phyloP scores from a whole-genome alignment of 37 sponge, comb jelly and placozoan genomes.

The Theonella swinhoei region DNA sequence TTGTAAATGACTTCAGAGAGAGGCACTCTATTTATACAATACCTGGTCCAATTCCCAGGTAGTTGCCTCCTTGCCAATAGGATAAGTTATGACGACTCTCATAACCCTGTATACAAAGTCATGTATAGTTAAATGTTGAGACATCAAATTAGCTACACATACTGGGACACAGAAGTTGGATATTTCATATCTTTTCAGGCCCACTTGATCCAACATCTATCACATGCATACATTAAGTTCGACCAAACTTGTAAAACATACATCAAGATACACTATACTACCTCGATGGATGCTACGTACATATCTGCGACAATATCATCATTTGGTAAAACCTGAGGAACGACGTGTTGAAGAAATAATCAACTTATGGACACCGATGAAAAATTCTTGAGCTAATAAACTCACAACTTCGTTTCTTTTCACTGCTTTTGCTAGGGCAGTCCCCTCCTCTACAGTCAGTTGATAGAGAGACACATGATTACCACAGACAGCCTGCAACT shows the following conservation, averaged over 20 bases:
- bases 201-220: slow-evolving; percentile 32
- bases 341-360: not conserved
- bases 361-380: not conserved
- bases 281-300: slow-evolving; percentile 39
- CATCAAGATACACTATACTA: not conserved
- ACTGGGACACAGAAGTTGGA: slow-evolving; percentile 75
- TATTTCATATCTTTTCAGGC: slow-evolving; percentile 61
- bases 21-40: not conserved
- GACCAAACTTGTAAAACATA: not conserved
- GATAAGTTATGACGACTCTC: slow-evolving; percentile 69
- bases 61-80: slow-evolving; percentile 75
- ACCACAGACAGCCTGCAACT: slow-evolving; percentile 50
- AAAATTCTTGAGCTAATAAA: too few relatives aligned
- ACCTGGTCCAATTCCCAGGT: slow-evolving; percentile 85
- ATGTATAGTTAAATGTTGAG: not conserved
- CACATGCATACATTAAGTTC: too few relatives aligned
- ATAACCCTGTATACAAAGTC: slow-evolving; percentile 37
- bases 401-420: slow-evolving; percentile 42
- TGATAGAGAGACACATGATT: slow-evolving; percentile 83
- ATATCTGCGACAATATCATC: slow-evolving; percentile 28
- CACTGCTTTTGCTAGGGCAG: slow-evolving; percentile 57
- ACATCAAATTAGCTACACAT: not conserved
- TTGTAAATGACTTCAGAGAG: not conserved
- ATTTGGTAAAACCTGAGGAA: slow-evolving; percentile 23
- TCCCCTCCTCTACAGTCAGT: slow-evolving; percentile 78